Evolutionary conservation across 2,888 invertebrate species (phyloP).

Genomic region (Phalera bucephala): DNA sequence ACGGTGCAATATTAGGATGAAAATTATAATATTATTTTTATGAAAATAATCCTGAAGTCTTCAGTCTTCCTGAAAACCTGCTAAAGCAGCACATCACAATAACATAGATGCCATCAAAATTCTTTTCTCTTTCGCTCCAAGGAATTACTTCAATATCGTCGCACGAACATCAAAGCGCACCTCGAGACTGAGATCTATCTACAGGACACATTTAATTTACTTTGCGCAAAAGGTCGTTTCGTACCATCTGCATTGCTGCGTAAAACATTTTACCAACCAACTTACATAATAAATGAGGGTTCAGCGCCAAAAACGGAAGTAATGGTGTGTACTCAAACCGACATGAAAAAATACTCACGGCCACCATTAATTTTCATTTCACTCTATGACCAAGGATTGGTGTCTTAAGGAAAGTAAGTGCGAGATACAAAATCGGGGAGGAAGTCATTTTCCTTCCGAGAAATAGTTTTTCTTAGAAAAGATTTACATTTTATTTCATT

Average conservation of each 20-base stretch:
- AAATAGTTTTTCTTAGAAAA: conserved; percentile 29
- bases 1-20: no score
- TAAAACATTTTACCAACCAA: conserved; percentile 53
- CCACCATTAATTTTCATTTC: conserved; percentile 81
- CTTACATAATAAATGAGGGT: conserved; percentile 79
- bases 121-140: conserved; percentile 12
- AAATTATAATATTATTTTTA: no score
- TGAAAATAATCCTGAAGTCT: no score
- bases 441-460: conserved; percentile 38
- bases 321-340: conserved; percentile 80
- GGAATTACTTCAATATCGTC: conserved; percentile 16
- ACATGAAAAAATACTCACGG: conserved; percentile 81
- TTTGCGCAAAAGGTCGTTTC: conserved; percentile 36
- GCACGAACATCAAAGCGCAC: conserved; percentile 32
- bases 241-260: conserved; percentile 62
- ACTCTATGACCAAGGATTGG: conserved; percentile 68
- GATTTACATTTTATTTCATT: conserved; percentile 26
- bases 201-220: conserved; percentile 31
- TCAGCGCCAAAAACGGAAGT: conserved; percentile 73
- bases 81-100: no score
- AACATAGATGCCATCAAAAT: no score
- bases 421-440: conserved; percentile 32
- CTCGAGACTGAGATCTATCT: conserved; percentile 19
- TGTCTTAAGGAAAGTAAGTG: conserved; percentile 64
- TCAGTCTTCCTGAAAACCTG: no score